Percentiles rank a stretch among this genome's conserved stretches.
phyloP scores from a whole-genome alignment of 2,888 invertebrate species.

The Celastrina argiolus region DNA sequence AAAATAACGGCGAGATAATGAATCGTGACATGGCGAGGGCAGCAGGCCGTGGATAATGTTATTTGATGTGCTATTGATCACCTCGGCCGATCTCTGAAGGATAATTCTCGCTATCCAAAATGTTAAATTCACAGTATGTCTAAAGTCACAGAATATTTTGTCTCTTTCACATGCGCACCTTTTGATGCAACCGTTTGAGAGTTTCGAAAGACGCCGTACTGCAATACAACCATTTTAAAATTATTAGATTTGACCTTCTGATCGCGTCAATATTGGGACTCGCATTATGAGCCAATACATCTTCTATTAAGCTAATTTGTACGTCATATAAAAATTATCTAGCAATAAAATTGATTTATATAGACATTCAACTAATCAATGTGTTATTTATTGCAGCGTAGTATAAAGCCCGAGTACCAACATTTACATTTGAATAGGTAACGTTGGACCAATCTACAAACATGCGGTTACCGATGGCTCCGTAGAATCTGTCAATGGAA shows the following conservation, averaged over 20 bases:
- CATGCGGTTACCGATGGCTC: conserved; percentile 3
- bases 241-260: too few relatives aligned
- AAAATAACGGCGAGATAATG: not conserved
- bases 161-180: too few relatives aligned
- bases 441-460: conserved; percentile 3
- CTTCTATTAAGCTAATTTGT: conserved; percentile 5
- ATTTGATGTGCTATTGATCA: not conserved
- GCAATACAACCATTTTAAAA: too few relatives aligned
- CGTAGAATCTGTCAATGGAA: not conserved
- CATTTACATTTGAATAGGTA: conserved; percentile 2
- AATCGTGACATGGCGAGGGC: not conserved
- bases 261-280: not conserved
- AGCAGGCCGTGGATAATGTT: not conserved
- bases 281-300: not conserved
- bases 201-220: too few relatives aligned
- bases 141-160: too few relatives aligned
- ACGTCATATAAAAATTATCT: conserved; percentile 13
- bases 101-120: too few relatives aligned
- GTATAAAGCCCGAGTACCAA: not conserved
- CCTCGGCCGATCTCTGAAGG: not conserved
- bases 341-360: conserved; percentile 15
- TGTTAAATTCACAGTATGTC: too few relatives aligned
- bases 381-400: conserved; percentile 17
- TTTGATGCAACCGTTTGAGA: too few relatives aligned
- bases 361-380: conserved; percentile 5